Percentiles rank a stretch among this genome's conserved stretches.
phyloP scores from a whole-genome alignment of 2,797 vertebrate genomes.

The Linurgus olivaceus region DNA sequence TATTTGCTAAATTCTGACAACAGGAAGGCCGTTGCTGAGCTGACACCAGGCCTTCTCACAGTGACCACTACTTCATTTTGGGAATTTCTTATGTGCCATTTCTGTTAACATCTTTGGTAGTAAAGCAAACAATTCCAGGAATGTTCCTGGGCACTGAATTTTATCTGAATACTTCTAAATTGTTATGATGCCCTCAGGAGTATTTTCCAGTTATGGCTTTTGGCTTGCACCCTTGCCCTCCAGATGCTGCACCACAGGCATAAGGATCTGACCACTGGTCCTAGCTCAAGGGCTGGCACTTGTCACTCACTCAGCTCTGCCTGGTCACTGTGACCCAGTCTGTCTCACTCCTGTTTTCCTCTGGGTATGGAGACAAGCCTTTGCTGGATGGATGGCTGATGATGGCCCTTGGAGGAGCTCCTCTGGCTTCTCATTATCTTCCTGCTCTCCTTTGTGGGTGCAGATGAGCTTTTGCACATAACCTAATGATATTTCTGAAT shows the following conservation, averaged over 20 bases:
- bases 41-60: background rate
- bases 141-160: background rate
- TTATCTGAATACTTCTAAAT: background rate
- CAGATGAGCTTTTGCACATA: background rate
- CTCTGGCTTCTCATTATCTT: rapidly evolving
- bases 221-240: background rate
- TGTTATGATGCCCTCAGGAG: background rate
- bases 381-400: background rate
- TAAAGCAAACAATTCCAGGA: background rate
- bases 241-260: background rate
- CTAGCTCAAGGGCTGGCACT: rapidly evolving
- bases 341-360: background rate
- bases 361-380: background rate
- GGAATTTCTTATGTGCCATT: background rate
- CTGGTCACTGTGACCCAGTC: background rate
- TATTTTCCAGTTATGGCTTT: background rate
- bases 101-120: background rate
- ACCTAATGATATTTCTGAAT: background rate
- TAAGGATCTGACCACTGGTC: background rate
- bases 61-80: background rate
- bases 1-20: background rate
- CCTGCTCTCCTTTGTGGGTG: background rate
- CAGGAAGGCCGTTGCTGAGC: background rate
- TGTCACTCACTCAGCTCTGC: background rate
- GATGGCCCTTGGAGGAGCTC: background rate